Conservation (phyloP, 2,797 vertebrate species). For the Spinibarbus caldwelli region DNA sequence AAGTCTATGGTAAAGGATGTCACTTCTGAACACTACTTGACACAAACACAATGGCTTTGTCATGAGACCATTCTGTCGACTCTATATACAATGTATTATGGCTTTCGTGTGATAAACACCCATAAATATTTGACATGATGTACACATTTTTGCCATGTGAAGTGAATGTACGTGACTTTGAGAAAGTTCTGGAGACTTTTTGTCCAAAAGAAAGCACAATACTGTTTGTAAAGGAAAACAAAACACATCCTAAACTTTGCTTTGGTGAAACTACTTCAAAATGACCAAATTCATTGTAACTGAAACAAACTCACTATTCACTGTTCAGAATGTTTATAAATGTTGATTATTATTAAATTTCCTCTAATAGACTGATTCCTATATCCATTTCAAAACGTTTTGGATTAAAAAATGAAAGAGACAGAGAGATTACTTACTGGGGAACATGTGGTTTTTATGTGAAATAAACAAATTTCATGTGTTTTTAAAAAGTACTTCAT, state of each 20-base stretch:
- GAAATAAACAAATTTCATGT: not conserved
- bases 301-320: conserved; percentile 20
- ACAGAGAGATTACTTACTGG: not conserved
- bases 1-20: conserved; percentile 70
- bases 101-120: conserved; percentile 64
- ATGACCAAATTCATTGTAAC: conserved; percentile 27
- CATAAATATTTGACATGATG: conserved; percentile 73
- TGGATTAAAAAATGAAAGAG: not conserved
- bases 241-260: conserved; percentile 15
- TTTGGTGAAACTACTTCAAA: conserved; percentile 20
- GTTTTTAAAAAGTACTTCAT: not conserved
- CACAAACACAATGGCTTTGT: conserved; percentile 50
- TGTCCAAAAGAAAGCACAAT: conserved; percentile 18
- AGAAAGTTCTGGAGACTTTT: conserved; percentile 32
- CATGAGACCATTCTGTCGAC: conserved; percentile 10
- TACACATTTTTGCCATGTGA: conserved; percentile 61
- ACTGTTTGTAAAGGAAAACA: conserved; percentile 23
- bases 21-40: conserved; percentile 70
- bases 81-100: conserved; percentile 54
- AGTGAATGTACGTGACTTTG: conserved; percentile 42
- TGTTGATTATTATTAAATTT: not conserved
- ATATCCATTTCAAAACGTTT: conserved; percentile 7
- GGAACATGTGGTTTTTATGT: not conserved
- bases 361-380: not conserved
- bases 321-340: conserved; percentile 39